Conservation (phyloP, 2,888 invertebrate genomes). For the Galeruca laticollis region DNA sequence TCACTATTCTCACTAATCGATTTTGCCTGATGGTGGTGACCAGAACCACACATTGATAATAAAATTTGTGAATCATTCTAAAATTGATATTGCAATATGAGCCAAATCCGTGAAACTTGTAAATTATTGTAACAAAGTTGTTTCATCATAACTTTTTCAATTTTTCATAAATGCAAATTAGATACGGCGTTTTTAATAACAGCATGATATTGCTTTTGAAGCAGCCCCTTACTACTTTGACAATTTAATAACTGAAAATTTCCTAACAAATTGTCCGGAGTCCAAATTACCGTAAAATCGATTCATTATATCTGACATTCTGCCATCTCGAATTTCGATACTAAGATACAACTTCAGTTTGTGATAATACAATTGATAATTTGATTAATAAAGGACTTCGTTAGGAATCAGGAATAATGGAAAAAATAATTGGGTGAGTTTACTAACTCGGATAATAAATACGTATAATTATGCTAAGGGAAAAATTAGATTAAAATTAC, state of each 20-base stretch:
- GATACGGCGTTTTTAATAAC: conserved; percentile 11
- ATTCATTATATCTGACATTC: conserved; percentile 19
- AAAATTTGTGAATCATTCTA: not conserved
- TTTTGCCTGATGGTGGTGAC: too few species aligned
- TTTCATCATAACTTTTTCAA: not conserved
- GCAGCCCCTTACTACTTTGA: not conserved
- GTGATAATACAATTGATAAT: conserved; percentile 18
- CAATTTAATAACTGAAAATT: conserved; percentile 9
- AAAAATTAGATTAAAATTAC: too few species aligned
- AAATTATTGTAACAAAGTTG: not conserved
- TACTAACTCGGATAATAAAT: not conserved
- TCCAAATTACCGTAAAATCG: not conserved
- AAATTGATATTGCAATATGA: not conserved
- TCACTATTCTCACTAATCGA: too few species aligned
- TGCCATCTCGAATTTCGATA: conserved; percentile 16
- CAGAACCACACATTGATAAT: too few species aligned
- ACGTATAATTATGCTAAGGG: too few species aligned
- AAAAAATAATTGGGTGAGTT: not conserved
- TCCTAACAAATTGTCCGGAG: conserved; percentile 2
- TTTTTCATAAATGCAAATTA: not conserved
- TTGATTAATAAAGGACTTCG: not conserved
- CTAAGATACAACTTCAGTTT: conserved; percentile 21
- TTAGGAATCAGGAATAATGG: not conserved
- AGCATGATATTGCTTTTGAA: not conserved
- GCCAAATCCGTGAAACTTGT: not conserved